Conservation (phyloP, 2,888 invertebrate genomes). For the Agapostemon virescens region DNA sequence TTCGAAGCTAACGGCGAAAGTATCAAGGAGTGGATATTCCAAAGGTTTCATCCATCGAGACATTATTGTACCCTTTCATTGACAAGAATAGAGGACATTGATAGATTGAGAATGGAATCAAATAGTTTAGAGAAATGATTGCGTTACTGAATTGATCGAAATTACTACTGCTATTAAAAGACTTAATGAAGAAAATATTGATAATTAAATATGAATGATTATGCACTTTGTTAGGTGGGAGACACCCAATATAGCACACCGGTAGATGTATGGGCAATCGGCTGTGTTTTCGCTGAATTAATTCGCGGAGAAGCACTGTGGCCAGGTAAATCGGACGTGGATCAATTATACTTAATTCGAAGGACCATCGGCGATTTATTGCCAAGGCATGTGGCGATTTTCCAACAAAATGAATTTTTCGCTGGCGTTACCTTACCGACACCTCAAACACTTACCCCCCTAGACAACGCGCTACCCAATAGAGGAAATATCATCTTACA, state of each 20-base stretch:
- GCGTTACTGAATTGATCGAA: not conserved
- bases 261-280: slow-evolving; percentile 99
- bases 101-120: not conserved
- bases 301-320: slow-evolving; percentile 95
- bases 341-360: slow-evolving; percentile 97
- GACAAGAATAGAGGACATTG: not conserved
- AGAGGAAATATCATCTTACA: slow-evolving; percentile 81
- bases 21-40: too few relatives aligned
- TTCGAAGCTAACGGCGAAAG: too few relatives aligned
- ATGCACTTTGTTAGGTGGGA: slow-evolving; percentile 85
- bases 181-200: not conserved
- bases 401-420: slow-evolving; percentile 97
- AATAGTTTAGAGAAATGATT: not conserved
- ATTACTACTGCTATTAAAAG: not conserved
- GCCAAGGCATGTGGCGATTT: slow-evolving; percentile 96
- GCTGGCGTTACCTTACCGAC: slow-evolving; percentile 95
- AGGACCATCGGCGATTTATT: slow-evolving; percentile 96
- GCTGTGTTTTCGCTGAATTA: slow-evolving; percentile 93
- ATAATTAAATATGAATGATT: not conserved
- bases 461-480: slow-evolving; percentile 92
- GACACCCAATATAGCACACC: slow-evolving; percentile 95
- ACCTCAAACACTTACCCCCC: slow-evolving; percentile 91
- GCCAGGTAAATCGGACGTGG: slow-evolving; percentile 99
- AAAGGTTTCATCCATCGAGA: too few relatives aligned
- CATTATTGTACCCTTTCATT: not conserved